Base-by-base conservation (phyloP, 2,888 invertebrate species). In the Eupithecia insigniata region DNA sequence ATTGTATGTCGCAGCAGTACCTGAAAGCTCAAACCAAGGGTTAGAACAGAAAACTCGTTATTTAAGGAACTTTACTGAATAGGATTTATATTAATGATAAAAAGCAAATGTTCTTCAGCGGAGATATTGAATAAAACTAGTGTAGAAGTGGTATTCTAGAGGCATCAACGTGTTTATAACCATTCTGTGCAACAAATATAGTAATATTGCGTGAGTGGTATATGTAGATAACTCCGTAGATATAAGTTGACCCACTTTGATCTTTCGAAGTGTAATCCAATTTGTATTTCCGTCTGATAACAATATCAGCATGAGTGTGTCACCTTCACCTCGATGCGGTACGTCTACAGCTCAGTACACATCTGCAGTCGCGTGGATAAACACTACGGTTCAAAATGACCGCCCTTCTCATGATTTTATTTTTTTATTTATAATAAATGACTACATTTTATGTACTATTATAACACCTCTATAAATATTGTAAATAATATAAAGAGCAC, bases 241-340 rank as follows among this genome's bases (percentile, higher is more conserved):
- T 26, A n/a, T n/a, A 26, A n/a, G 22, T 28, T 30, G 60, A 60
- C 60, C 28, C 8, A 14, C 30, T 60, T 60, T 1, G 26, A 28
- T 30, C 30, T 0, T 60, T 60, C 5, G 18, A 28, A n/a, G 16
- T 60, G 60, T 60, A 60, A 60, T 60, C 60, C 60, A 60, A 30
- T 60, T 60, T 60, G 30, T 60, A 18, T 60, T 28, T 60, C 28
- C 60, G 60, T 16, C 30, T 60, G 60, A 60, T 60, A 28, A 30
- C 16, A 30, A 18, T 60, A 28, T 60, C 58, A 30, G 58, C 26
- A 7, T 7, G 60, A 51, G 1, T 55, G 8, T 58, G 16, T 46
- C 46, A 18, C 60, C 60, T 60, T 60, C 28, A 58, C 26, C 58
- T 58, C 58, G 6, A 58, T 16, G 12, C 58, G 28, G 6, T 28